Base-by-base conservation (phyloP, 53 echinoderm and acorn worm genomes). In the Holothuria scabra region DNA sequence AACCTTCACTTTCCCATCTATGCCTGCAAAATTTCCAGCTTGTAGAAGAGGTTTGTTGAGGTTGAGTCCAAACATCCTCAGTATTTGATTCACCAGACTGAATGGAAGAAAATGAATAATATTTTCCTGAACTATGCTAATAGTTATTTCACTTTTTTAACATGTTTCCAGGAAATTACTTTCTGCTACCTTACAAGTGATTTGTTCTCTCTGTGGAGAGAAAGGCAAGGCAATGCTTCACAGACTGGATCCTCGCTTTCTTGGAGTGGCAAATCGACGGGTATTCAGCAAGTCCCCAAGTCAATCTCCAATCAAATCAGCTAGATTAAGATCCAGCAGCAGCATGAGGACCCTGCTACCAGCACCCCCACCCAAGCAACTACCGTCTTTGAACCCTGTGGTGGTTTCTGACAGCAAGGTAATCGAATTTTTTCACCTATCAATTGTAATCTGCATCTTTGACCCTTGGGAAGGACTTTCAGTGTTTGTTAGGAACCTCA, bases 311-410 rank as follows among this genome's bases (percentile, higher is more conserved):
- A 67, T 89, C 71, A 92, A 90, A 81, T 92, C 95, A 12, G 88
- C 95, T 28, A 80, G 86, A 46, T 46, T 92, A 41, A 83, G 86
- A 85, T 88, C 90, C 67, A 89, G 87, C 22, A 92, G 92, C 44
- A 88, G 90, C 14, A 76, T 83, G n/a, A 52, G 88, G 52, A 85
- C 66, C 19, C 60, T 80, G 59, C 74, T 88, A 24, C 74, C 88
- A 6, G 85, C 90, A 2, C 65, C 80, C 30, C 67, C 79, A 19
- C 61, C 84, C 58, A 90, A 82, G 30, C 85, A 84, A 11, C 65
- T 97, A 31, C 90, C 94, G 0, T 94, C 97, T 1, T 66, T 97
- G 20, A 97, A 97, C 81, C 97, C 94, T 11, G 90, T 97, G 11
- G 46, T 92, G 13, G 22, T 94, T 35, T 68, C 86, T 28, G 90